phyloP scores from a whole-genome alignment of 2,888 invertebrate species.

The Chloroclysta siterata region DNA sequence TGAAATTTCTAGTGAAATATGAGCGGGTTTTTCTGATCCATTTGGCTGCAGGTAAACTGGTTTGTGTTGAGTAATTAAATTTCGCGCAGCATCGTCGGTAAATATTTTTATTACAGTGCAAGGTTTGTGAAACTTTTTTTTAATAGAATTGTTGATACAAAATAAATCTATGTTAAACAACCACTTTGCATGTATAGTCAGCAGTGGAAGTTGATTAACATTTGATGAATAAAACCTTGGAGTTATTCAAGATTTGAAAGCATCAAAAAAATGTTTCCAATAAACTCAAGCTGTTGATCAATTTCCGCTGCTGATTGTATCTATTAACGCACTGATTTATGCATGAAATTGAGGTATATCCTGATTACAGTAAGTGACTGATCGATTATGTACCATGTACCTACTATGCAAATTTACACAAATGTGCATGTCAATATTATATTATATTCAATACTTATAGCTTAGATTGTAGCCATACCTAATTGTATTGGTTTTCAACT shows the following conservation, averaged over 20 bases:
- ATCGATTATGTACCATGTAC: neutral
- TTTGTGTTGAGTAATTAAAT: constrained; percentile 35
- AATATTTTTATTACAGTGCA: constrained; percentile 17
- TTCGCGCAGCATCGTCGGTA: constrained; percentile 23
- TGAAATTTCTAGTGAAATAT: constrained; percentile 41
- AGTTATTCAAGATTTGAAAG: too few species aligned
- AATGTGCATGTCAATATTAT: neutral
- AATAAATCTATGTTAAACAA: neutral
- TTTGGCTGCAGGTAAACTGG: constrained; percentile 32
- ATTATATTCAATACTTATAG: constrained; percentile 1
- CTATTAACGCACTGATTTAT: neutral
- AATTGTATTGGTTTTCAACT: neutral
- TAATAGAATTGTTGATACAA: constrained; percentile 23
- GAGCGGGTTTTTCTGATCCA: constrained; percentile 35
- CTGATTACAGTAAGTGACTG: constrained; percentile 8
- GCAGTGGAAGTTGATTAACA: too few species aligned
- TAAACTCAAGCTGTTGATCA: too few species aligned
- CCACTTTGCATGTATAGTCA: too few species aligned
- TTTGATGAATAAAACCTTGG: too few species aligned
- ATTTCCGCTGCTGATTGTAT: too few species aligned
- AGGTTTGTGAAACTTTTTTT: constrained; percentile 8
- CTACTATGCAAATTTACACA: constrained; percentile 12
- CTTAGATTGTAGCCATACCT: neutral
- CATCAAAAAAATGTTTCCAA: too few species aligned
- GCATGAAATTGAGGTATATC: neutral